These are phyloP conservation scores for Oceanites oceanicus DNA, from an alignment of 2,113 vertebrate genomes.

Conservation along the genomic window DNA sequence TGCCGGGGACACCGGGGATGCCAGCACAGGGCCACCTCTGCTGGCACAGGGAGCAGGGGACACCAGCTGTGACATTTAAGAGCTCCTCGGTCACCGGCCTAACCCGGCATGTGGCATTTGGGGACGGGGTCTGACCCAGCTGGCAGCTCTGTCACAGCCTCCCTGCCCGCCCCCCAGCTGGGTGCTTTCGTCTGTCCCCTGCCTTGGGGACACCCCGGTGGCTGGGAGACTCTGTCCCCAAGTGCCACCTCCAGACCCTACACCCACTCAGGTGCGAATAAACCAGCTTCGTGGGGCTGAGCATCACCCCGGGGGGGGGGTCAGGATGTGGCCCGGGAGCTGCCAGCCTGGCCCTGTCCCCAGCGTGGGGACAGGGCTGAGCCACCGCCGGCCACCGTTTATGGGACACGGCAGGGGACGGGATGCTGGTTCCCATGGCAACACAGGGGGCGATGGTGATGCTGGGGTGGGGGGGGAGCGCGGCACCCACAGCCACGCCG, in stretches of 20 bases:
- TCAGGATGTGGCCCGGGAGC: background rate
- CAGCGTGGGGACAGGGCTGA: background rate
- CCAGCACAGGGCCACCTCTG: background rate
- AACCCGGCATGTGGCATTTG: background rate
- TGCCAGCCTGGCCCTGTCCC: background rate
- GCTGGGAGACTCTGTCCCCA: background rate
- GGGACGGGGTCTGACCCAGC: background rate
- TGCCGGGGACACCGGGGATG: background rate
- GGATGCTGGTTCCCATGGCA: background rate
- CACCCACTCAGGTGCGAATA: background rate
- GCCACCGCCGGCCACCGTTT: background rate
- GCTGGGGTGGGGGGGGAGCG: background rate
- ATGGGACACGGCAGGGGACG: background rate
- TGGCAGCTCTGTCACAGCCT: background rate
- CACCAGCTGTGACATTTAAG: background rate
- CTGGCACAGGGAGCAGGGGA: background rate
- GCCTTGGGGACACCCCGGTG: background rate
- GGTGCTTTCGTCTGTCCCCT: background rate
- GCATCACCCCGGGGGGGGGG: background rate
- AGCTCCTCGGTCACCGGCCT: background rate
- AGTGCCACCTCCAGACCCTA: background rate
- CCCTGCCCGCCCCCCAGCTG: background rate
- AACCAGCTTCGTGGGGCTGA: background rate
- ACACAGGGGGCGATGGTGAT: accelerated
- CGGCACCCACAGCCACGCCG: background rate